phyloP scores from a whole-genome alignment of 2,888 invertebrate genomes.

The Pelosia muscerda region DNA sequence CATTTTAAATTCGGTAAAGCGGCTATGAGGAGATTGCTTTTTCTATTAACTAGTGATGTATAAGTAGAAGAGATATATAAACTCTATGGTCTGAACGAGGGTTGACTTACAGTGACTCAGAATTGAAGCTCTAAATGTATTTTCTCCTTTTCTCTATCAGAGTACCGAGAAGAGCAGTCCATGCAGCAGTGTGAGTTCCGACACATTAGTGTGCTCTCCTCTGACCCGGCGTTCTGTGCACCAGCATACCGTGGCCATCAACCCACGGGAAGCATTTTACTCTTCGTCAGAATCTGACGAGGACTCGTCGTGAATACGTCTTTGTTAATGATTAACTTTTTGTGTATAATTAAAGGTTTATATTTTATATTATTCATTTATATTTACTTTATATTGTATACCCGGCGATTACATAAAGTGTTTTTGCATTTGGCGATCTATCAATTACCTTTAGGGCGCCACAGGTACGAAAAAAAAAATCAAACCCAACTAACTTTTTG shows the following conservation, averaged over 20 bases:
- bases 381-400: constrained; percentile 12
- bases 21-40: no score
- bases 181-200: constrained; percentile 71
- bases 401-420: constrained; percentile 10
- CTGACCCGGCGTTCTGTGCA: constrained; percentile 47
- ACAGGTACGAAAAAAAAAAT: neutral
- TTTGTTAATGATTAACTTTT: constrained; percentile 49
- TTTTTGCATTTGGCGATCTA: neutral
- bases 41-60: no score
- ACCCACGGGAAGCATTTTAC: constrained; percentile 74
- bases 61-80: no score
- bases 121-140: neutral
- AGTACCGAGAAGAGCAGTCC: constrained; percentile 43
- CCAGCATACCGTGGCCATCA: constrained; percentile 44
- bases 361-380: constrained; percentile 23
- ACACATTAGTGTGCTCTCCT: constrained; percentile 75
- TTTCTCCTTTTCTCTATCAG: neutral
- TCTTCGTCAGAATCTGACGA: constrained; percentile 70
- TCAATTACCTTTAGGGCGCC: neutral
- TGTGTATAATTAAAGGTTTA: constrained; percentile 54
- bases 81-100: no score
- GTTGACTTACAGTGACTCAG: neutral
- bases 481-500: no score
- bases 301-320: constrained; percentile 34
- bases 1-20: no score